Evolutionary conservation across 2,888 invertebrate genomes (phyloP), one percentile per base, ranked within the genome.

Genomic region (Caenorhabditis wallacei): DNA sequence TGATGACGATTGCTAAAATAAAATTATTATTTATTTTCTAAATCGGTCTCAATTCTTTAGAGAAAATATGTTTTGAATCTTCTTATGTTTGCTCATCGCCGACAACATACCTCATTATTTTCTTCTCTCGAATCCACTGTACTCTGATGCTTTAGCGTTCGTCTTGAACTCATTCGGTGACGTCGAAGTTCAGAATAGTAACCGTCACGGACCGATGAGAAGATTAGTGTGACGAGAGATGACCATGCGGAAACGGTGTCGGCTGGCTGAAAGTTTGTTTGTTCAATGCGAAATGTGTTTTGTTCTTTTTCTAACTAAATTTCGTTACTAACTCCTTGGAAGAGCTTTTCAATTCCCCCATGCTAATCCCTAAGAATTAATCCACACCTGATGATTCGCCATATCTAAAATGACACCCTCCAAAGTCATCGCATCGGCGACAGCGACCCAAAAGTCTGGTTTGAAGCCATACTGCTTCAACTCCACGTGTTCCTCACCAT

Each of bases 381-480:
- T 56, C 7, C 53, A 13, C 53, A 88, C 88, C 87, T 88, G 87
- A 83, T 91, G 90, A 37, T 85, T 90, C 24, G 90, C 91, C 87
- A 87, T 84, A 59, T 91, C 91, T 16, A 91, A 78, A 69, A 91
- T 91, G 46, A 91, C 86, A 54, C 91, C 90, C 68, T 92, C 92
- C 2, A 89, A 85, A 10, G 91, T 91, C 84, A 92, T 90, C 4
- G 90, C 90, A 76, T 92, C 92, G 0, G 92, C 90, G 13, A 91
- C 76, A 2, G 89, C 87, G 0, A 92, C 92, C 91, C 91, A 92
- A 79, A 92, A 91, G 79, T 92, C 91, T 8, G 92, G 91, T 51
- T 92, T 92, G 80, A 92, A 92, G 8, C 92, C 92, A 56, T 78
- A 88, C 64, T 84, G 81, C 35, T 90, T 91, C 57, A 89, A 74